Evolutionary conservation across 2,797 vertebrate genomes (phyloP), one percentile per base, ranked within the genome.

Genomic region (Sebastes taczanowskii): DNA sequence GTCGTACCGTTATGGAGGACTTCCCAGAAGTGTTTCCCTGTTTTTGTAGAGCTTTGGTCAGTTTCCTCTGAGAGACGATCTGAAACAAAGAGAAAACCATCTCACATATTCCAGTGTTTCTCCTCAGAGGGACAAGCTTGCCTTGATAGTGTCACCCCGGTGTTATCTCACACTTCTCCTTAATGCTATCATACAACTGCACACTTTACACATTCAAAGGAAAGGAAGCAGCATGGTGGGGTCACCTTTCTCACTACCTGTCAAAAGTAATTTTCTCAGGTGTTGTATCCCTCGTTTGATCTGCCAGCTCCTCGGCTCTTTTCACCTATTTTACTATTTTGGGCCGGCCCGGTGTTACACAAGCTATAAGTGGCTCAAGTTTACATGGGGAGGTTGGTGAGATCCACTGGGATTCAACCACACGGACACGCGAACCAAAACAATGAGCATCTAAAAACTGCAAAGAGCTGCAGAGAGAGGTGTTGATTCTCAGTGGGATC

Each of bases 51-150:
- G 97, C 96, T 95, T 98, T 99, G 83, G 96, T 96, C 87, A 99
- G 95, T 91, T 99, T 99, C 88, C 98, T 97, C 95, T 99, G 98
- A 71, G 98, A 99, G 85, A 99, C 98, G 68, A 99, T 99, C 98
- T 99, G 94, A 84, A 90, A 89, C 14, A 80, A 46, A 46, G 3
- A 74, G 4, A 5, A 64, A 64, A 62, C 72, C 58, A 66, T 60
- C 63, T 61, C 52, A 66, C 29, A 58, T 32, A 11, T 46, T 66
- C 2, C 14, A 14, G 35, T 11, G 11, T 52, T 52, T 71, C 22
- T 13, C 22, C 11, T 73, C 73, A 29, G 46, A 66, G n/a, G 10
- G 49, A 62, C 35, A 11, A 42, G 23, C n/a, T 61, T 25, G 14
- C 16, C 60, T 55, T 46, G 58, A 20, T 29, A 7, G 11, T 46